These are phyloP conservation scores for Eudemis profundana DNA, from an alignment of 2,888 invertebrate species.

Conservation along the genomic window DNA sequence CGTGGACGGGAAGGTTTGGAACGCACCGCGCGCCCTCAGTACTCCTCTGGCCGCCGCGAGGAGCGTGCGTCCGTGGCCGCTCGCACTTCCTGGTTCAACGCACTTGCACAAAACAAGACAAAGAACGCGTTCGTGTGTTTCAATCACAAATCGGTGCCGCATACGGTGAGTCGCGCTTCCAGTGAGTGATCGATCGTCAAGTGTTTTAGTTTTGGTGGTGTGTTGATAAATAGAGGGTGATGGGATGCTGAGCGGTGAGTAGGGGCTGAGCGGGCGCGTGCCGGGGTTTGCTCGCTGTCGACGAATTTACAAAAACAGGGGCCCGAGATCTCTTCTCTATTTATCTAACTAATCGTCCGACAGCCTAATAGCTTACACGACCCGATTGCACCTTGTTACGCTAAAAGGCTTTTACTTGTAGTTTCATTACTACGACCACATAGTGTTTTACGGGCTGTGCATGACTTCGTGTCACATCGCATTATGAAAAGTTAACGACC, in stretches of 20 bases:
- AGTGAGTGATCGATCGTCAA: slow-evolving; percentile 32
- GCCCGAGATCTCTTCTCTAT: slow-evolving; percentile 17
- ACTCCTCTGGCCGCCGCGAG: slow-evolving; percentile 32
- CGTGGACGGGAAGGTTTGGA: slow-evolving; percentile 44
- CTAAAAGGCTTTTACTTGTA: slow-evolving; percentile 5
- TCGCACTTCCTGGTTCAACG: slow-evolving; percentile 39
- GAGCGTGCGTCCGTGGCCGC: slow-evolving; percentile 43
- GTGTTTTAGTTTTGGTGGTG: slow-evolving; percentile 48
- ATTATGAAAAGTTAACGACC: slow-evolving; percentile 31
- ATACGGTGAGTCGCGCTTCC: slow-evolving; percentile 46
- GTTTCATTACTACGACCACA: slow-evolving; percentile 17
- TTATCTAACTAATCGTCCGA: slow-evolving; percentile 20
- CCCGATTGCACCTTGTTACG: background rate
- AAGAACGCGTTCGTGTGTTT: slow-evolving; percentile 16
- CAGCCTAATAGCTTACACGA: slow-evolving; percentile 12
- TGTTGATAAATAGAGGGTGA: slow-evolving; percentile 51
- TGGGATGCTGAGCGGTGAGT: slow-evolving; percentile 65
- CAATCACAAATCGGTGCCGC: slow-evolving; percentile 9
- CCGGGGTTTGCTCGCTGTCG: slow-evolving; percentile 61
- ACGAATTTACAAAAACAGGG: slow-evolving; percentile 49
- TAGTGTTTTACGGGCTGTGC: slow-evolving; percentile 13
- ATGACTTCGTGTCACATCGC: slow-evolving; percentile 16
- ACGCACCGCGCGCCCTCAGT: slow-evolving; percentile 47
- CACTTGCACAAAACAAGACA: slow-evolving; percentile 31
- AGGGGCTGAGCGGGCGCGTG: slow-evolving; percentile 57